These are phyloP conservation scores for Labia minor DNA, from an alignment of 2,888 invertebrate species.

Conservation along the genomic window DNA sequence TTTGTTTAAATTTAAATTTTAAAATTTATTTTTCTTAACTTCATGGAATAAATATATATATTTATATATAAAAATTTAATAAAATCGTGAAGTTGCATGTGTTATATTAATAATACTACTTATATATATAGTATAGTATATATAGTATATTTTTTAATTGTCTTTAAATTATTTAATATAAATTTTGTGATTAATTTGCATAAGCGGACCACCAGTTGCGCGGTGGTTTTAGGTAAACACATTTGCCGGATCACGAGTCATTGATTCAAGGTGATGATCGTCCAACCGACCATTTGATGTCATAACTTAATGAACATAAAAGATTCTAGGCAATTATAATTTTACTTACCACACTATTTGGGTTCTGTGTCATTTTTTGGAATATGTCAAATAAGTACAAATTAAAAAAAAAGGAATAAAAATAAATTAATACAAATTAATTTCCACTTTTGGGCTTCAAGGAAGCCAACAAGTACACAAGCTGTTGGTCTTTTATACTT, in stretches of 20 bases:
- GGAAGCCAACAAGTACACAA: conserved; percentile 33
- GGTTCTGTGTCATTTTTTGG: neutral
- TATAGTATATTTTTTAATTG: too few species aligned
- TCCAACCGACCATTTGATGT: neutral
- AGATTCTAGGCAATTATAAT: neutral
- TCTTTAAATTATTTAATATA: too few species aligned
- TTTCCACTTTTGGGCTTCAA: conserved; percentile 28
- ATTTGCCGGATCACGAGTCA: conserved; percentile 7
- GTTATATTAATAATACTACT: too few species aligned
- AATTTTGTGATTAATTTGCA: too few species aligned
- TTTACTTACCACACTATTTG: neutral
- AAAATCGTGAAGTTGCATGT: too few species aligned
- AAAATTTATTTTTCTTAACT: too few species aligned
- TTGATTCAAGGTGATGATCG: neutral
- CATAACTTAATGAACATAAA: neutral
- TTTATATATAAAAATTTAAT: too few species aligned
- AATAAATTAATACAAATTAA: neutral
- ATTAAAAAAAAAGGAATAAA: neutral
- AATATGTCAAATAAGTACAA: neutral
- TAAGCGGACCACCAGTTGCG: neutral
- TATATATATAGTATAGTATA: too few species aligned
- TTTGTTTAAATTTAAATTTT: too few species aligned
- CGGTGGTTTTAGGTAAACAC: neutral
- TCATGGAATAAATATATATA: too few species aligned
- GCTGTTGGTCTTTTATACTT: conserved; percentile 37